phyloP scores from a whole-genome alignment of 2,888 invertebrate genomes.

The Drosophila bunnanda region DNA sequence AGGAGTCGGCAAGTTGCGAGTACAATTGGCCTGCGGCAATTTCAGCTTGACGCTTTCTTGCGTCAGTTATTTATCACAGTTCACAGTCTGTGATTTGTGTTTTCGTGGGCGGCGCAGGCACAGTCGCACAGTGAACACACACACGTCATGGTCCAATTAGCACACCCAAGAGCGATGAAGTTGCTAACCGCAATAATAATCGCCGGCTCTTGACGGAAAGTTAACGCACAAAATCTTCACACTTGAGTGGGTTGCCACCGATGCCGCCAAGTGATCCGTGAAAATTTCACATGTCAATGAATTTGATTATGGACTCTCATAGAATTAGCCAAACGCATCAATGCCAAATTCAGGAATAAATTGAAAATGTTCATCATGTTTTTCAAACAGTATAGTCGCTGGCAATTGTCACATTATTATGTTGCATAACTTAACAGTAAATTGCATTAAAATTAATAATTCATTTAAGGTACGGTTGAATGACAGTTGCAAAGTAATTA shows the following conservation, averaged over 20 bases:
- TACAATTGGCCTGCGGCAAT: conserved; percentile 44
- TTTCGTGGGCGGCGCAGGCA: conserved; percentile 37
- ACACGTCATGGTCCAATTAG: conserved; percentile 72
- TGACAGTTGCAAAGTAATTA: conserved; percentile 6
- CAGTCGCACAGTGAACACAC: not conserved
- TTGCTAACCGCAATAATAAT: conserved; percentile 48
- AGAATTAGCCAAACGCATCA: conserved; percentile 36
- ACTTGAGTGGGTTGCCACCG: conserved; percentile 51
- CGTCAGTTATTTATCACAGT: conserved; percentile 54
- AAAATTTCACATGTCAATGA: conserved; percentile 73
- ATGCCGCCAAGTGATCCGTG: conserved; percentile 61
- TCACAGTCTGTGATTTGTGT: conserved; percentile 64
- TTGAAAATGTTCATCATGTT: conserved; percentile 27
- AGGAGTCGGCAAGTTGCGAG: conserved; percentile 14
- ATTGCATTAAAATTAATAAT: conserved; percentile 36
- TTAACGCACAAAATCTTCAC: conserved; percentile 64
- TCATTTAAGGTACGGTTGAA: conserved; percentile 2
- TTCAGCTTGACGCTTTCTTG: conserved; percentile 50
- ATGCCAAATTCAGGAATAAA: conserved; percentile 16
- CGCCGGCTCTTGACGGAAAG: conserved; percentile 48
- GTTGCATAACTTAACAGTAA: conserved; percentile 10
- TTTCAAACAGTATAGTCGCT: conserved; percentile 1
- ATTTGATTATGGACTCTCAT: conserved; percentile 41
- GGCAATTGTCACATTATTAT: conserved; percentile 12
- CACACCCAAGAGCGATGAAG: conserved; percentile 59